Evolutionary conservation across 2,113 vertebrate genomes (phyloP).

Genomic region (Dicaeum eximium): DNA sequence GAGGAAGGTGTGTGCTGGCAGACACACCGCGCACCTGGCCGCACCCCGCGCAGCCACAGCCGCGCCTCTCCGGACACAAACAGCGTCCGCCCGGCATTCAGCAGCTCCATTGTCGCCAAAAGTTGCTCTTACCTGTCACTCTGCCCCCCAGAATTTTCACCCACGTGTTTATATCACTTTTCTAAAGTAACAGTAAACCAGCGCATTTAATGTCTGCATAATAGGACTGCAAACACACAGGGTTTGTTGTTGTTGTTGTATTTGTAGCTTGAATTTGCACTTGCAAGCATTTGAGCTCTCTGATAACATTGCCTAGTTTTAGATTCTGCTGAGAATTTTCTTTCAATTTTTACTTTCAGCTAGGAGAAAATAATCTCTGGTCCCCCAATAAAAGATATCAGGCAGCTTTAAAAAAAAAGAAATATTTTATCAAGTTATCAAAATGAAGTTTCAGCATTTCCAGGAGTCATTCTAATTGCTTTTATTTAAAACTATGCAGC

Average conservation of each 20-base stretch:
- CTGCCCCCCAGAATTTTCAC: neutral
- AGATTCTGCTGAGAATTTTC: neutral
- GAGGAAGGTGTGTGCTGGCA: neutral
- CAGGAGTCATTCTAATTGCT: neutral
- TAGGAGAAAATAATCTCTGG: neutral
- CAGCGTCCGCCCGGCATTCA: too few relatives aligned
- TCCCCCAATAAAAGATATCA: neutral
- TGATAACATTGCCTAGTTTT: neutral
- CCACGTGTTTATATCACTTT: neutral
- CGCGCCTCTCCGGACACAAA: neutral
- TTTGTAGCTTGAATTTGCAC: neutral
- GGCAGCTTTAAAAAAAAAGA: neutral
- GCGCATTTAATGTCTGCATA: too few relatives aligned
- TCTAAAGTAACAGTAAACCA: neutral
- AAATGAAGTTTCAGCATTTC: neutral
- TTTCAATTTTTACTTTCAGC: neutral
- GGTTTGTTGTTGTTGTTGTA: neutral
- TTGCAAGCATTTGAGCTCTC: neutral
- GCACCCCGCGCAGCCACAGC: neutral
- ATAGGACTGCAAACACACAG: neutral
- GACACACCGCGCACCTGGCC: fast-evolving
- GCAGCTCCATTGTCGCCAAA: fast-evolving
- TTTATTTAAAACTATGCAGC: neutral
- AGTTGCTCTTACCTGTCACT: neutral
- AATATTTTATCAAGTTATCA: neutral